Evolutionary conservation across 30 jellyfish, hydroid and myxozoan genomes (phyloP), one percentile per base, ranked within the genome.

Genomic region (Turritopsis dohrnii): DNA sequence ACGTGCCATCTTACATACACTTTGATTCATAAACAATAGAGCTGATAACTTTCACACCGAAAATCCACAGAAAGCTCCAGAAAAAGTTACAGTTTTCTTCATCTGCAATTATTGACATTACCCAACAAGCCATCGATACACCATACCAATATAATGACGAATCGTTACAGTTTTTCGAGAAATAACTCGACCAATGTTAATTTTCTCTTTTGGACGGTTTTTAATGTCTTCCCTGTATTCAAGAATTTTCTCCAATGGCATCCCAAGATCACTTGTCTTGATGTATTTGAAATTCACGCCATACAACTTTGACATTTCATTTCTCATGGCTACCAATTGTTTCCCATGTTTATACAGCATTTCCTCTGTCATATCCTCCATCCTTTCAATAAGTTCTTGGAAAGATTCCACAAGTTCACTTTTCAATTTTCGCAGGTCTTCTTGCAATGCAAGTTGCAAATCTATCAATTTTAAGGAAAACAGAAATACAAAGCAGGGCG

Each of bases 281-380:
- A 77, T 24, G 28, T 28, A 77, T 66, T 77, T 77, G 28, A 77
- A 77, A 25, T 77, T 77, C 7, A 77, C 76, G 18, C 85, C 85
- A 60, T 77, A 77, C 76, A 28, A 26, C 25, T 77, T 77, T 5
- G 85, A 77, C 29, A 53, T 29, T 26, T 20, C 28, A 18, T 19
- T 77, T 1, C 73, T 21, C 71, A 77, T n/a, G 30, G 24, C 72
- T n/a, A 77, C 27, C 28, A 77, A 60, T 24, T 77, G 71, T 77
- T 77, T 77, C 18, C 85, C 21, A 24, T 77, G 85, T 26, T 60
- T 23, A 25, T 29, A 77, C 23, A 28, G 28, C 41, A 30, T 30
- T 30, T 19, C 28, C 19, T 77, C 85, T 17, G 72, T 77, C 28
- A 21, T 77, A 23, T 77, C 71, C 18, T 29, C 73, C 23, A 77